Conservation (phyloP, 2,888 invertebrate genomes). For the Phymatocera aterrima region DNA sequence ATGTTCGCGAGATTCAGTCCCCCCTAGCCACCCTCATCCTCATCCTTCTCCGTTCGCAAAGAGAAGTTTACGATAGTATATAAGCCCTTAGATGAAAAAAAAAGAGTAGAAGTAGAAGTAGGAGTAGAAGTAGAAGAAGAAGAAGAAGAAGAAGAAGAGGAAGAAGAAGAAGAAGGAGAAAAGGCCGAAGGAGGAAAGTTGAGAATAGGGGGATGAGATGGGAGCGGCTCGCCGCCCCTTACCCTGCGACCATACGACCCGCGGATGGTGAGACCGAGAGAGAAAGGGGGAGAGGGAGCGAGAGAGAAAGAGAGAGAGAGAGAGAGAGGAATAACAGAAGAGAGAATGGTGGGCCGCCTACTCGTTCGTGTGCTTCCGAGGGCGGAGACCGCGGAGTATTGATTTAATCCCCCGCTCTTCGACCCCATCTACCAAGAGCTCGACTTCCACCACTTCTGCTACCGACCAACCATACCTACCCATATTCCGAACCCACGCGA, state of each 20-base stretch:
- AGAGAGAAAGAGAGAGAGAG: conserved; percentile 36
- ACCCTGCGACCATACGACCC: not conserved
- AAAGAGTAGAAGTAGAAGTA: not conserved
- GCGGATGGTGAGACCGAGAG: conserved; percentile 14
- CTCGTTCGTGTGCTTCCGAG: conserved; percentile 67
- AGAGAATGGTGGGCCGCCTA: conserved; percentile 35
- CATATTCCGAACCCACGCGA: conserved; percentile 16
- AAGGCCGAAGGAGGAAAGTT: conserved; percentile 2
- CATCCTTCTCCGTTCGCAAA: not conserved
- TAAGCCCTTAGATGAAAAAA: no score
- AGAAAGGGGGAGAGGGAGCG: not conserved
- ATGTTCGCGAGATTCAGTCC: conserved; percentile 44
- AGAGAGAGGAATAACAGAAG: conserved; percentile 45
- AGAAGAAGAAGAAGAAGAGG: not conserved
- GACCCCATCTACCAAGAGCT: conserved; percentile 56
- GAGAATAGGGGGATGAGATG: not conserved
- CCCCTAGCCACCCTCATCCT: no score
- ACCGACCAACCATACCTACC: conserved; percentile 10
- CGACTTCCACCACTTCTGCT: conserved; percentile 51
- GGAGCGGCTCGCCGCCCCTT: not conserved
- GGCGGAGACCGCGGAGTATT: conserved; percentile 73
- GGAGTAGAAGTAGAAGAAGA: not conserved
- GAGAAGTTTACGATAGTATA: conserved; percentile 21
- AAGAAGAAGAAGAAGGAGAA: not conserved
- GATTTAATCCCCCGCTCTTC: conserved; percentile 68